These are phyloP conservation scores for Hydractinia echinata DNA, from an alignment of 30 jellyfish, hydroid and myxozoan species.

Conservation along the genomic window DNA sequence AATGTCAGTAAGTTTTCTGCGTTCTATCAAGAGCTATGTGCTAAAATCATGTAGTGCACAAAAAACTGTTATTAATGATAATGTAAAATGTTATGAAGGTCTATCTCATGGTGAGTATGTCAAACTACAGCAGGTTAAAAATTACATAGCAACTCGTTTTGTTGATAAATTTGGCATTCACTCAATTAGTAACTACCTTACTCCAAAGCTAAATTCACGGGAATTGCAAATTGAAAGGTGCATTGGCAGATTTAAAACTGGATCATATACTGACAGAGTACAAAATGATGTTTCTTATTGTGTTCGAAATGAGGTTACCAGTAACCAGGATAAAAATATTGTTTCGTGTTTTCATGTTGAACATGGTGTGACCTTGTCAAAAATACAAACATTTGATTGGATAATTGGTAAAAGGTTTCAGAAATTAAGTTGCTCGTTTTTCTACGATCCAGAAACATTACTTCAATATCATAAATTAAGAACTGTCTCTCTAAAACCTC, in stretches of 20 bases:
- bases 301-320: no score
- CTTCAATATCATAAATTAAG: background rate
- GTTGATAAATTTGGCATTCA: conserved; percentile 31
- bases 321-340: no score
- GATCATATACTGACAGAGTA: no score
- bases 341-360: no score
- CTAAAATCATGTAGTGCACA: conserved; percentile 53
- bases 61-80: conserved; percentile 46
- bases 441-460: background rate
- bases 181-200: conserved; percentile 11
- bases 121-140: conserved; percentile 5
- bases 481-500: background rate
- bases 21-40: conserved; percentile 38
- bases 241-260: no score
- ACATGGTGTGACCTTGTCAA: background rate
- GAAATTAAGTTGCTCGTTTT: background rate
- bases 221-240: no score
- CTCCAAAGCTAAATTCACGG: conserved; percentile 6
- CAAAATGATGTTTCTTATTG: no score
- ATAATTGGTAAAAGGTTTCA: background rate
- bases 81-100: conserved; percentile 37
- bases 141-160: conserved; percentile 35
- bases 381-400: background rate
- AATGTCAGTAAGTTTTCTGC: conserved; percentile 41
- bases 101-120: conserved; percentile 11